Evolutionary conservation across 2,113 vertebrate genomes (phyloP).

Genomic region (Myodes glareolus): DNA sequence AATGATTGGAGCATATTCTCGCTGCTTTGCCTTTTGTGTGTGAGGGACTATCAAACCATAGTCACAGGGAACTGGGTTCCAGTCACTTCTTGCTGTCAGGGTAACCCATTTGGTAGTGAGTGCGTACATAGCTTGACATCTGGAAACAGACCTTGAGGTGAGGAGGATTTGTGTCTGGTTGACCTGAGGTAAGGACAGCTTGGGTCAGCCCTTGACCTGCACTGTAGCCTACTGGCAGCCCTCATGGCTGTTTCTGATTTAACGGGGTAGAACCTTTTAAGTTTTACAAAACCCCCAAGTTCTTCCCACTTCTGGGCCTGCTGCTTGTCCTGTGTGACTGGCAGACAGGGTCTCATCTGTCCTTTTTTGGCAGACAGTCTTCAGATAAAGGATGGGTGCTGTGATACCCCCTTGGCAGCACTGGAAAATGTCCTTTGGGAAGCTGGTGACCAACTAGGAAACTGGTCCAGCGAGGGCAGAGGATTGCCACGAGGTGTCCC

Average conservation of each 20-base stretch:
- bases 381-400: background rate
- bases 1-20: background rate
- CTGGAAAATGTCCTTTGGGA: background rate
- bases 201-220: background rate
- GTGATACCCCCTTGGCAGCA: fast-evolving
- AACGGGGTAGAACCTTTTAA: background rate
- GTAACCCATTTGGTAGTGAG: background rate
- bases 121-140: background rate
- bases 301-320: constrained; percentile 64
- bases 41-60: background rate
- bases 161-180: background rate
- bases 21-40: background rate
- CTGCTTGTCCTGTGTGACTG: background rate
- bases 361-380: background rate
- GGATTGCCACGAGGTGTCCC: background rate
- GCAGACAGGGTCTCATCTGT: background rate
- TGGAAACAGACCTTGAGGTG: background rate
- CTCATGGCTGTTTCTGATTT: background rate
- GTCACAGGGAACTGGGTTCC: background rate
- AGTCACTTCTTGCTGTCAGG: background rate
- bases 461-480: too few relatives aligned
- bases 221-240: background rate
- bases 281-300: constrained; percentile 69
- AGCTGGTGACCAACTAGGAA: background rate
- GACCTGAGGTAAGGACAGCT: background rate